Base-by-base conservation (phyloP, 2,888 invertebrate genomes). In the Ophraella communa region DNA sequence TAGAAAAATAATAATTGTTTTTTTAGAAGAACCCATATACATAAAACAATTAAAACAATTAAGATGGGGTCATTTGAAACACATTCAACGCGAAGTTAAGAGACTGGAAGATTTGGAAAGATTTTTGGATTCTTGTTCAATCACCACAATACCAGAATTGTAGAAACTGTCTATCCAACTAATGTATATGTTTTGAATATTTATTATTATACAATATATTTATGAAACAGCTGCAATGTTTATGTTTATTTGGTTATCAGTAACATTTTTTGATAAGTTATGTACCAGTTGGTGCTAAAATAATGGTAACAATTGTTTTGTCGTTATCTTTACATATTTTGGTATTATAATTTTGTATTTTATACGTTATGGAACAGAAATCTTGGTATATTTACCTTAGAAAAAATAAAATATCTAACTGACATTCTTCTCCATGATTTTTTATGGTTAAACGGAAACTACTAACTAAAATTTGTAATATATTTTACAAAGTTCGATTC, bases 21-120 rank as follows among this genome's bases (percentile, higher is more conserved):
- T 39, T 14, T 14, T 52, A 67, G 62, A 72, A 61, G 73, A 73
- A 11, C 70, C 69, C 5, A 62, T 77, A 8, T 83, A 79, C 64
- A 77, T 83, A 20, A 83, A 81, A 66, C 82, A 83, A 64, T 69
- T 84, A 62, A 82, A 81, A 63, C 78, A 81, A 54, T 73, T 83
- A 35, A 77, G 84, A n/a, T 83, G 82, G 83, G 79, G 81, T 10
- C 83, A 84, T 64, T 73, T 84, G 68, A 80, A 81, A 61, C 83
- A 83, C 67, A 84, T 85, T 62, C 83, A 83, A 68, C 77, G 79
- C 3, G 83, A 83, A 73, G 78, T 83, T n/a, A 76, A 76, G 42
- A 76, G 82, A 54, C 70, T 85, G 20, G 83, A 81, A 66, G 82
- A 82, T 45, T 71, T 85, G 23, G 84, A 84, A 73, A 74, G 80